phyloP scores from a whole-genome alignment of 2,888 invertebrate species.

The Colostygia pectinataria region DNA sequence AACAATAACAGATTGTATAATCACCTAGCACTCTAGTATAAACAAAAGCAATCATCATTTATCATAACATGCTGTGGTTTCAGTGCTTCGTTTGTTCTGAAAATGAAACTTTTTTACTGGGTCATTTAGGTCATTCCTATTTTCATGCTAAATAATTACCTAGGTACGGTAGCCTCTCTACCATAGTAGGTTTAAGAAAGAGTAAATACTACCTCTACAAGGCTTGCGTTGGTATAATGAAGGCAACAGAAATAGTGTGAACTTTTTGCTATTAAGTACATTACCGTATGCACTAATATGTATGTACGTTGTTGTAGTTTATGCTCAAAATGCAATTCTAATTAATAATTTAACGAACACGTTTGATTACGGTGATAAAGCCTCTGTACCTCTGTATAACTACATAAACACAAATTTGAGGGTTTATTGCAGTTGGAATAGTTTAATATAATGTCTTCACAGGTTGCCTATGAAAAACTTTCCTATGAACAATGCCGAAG shows the following conservation, averaged over 20 bases:
- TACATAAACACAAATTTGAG: background rate
- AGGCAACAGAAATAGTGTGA: slow-evolving; percentile 2
- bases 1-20: slow-evolving; percentile 8
- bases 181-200: background rate
- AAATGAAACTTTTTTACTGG: slow-evolving; percentile 27
- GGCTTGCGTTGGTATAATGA: slow-evolving; percentile 11
- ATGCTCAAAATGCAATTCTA: too few relatives aligned
- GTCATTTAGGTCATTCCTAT: slow-evolving; percentile 32
- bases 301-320: too few relatives aligned
- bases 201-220: slow-evolving; percentile 1
- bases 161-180: slow-evolving; percentile 6
- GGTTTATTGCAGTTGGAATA: too few relatives aligned
- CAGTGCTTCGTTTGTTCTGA: slow-evolving; percentile 11
- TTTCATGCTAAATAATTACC: slow-evolving; percentile 31
- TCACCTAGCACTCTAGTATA: slow-evolving; percentile 8
- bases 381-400: too few relatives aligned
- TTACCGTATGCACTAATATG: background rate
- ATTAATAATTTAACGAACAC: too few relatives aligned
- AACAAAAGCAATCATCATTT: slow-evolving; percentile 29
- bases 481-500: background rate
- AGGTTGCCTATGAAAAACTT: slow-evolving; percentile 7
- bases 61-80: slow-evolving; percentile 28
- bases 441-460: background rate
- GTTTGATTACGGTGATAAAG: too few relatives aligned
- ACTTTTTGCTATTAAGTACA: slow-evolving; percentile 2